Conservation (phyloP, 2,888 invertebrate species). For the Caenorhabditis sp. region DNA sequence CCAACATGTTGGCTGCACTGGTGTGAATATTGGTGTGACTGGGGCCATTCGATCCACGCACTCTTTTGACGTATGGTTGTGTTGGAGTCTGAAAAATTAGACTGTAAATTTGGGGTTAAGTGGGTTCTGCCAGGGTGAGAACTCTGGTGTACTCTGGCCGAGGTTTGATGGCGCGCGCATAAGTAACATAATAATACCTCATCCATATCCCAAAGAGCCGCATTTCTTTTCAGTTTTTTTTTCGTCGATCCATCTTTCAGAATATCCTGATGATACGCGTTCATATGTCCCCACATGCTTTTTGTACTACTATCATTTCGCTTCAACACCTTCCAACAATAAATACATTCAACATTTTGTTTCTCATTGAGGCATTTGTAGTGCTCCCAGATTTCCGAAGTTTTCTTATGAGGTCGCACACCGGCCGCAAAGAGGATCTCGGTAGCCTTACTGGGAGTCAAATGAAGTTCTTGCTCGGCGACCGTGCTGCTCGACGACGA, state of each 20-base stretch:
- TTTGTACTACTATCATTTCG: constrained; percentile 61
- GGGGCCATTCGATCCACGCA: constrained; percentile 44
- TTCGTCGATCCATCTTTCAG: constrained; percentile 49
- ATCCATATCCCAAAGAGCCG: constrained; percentile 16
- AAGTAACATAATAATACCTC: constrained; percentile 16
- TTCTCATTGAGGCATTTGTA: constrained; percentile 50
- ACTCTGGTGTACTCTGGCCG: too few relatives aligned
- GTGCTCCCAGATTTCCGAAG: constrained; percentile 65
- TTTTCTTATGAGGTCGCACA: constrained; percentile 42
- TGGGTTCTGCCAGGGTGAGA: too few relatives aligned
- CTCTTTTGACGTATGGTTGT: constrained; percentile 65
- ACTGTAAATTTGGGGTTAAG: too few relatives aligned
- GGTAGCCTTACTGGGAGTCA: constrained; percentile 9
- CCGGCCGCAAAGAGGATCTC: constrained; percentile 37
- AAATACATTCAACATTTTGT: constrained; percentile 59
- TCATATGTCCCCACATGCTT: constrained; percentile 66
- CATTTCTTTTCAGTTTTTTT: constrained; percentile 46
- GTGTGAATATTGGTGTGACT: not conserved
- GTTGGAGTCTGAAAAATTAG: constrained; percentile 61
- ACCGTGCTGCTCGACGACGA: not conserved
- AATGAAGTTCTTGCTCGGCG: not conserved
- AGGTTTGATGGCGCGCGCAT: not conserved
- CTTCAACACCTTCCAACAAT: constrained; percentile 61
- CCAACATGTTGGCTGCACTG: constrained; percentile 14
- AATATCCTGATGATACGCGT: constrained; percentile 59